Evolutionary conservation across 2,797 vertebrate species (phyloP), one percentile per base, ranked within the genome.

Genomic region (Choloepus didactylus): DNA sequence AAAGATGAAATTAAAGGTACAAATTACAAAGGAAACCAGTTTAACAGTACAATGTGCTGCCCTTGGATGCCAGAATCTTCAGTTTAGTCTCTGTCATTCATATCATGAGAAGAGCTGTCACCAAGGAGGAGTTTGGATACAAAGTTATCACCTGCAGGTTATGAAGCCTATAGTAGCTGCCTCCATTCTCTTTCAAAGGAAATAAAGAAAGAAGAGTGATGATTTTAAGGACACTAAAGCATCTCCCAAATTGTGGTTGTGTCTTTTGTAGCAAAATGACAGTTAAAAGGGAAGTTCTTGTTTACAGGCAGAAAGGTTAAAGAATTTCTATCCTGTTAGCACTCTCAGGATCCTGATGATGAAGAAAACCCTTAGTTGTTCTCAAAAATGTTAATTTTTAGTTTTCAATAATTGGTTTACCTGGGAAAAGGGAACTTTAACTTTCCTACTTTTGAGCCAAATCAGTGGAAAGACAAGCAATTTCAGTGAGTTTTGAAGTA

Each of bases 371-470:
- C 46, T 2, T 3, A 9, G 21, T 59, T 80, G 46, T 67, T 70
- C 70, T 70, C 62, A 35, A 62, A 1, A 51, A 38, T 31, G n/a
- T n/a, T 60, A 8, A 14, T 87, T 64, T 10, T 64, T 27, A n/a
- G 35, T 86, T 80, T 87, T 85, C 60, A 49, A 18, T 46, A 3
- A 67, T 16, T 1, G 7, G 0, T 60, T 83, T 60, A 21, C 88
- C 95, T 60, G 87, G 85, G 21, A 49, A 95, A 95, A 86, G 76
- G 59, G 6, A 91, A 85, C 72, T 75, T 82, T 70, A 94, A 21
- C 62, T 82, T 2, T 51, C 96, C 79, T 96, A 85, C 93, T 67
- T 96, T 64, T 87, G 66, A 93, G 84, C 79, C 87, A 95, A 92
- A 95, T 60, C 79, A 67, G 3, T 21, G 83, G 38, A 67, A 69